Evolutionary conservation across 1,140 invertebrate genomes (phyloP).

Genomic region (Cepaea nemoralis): DNA sequence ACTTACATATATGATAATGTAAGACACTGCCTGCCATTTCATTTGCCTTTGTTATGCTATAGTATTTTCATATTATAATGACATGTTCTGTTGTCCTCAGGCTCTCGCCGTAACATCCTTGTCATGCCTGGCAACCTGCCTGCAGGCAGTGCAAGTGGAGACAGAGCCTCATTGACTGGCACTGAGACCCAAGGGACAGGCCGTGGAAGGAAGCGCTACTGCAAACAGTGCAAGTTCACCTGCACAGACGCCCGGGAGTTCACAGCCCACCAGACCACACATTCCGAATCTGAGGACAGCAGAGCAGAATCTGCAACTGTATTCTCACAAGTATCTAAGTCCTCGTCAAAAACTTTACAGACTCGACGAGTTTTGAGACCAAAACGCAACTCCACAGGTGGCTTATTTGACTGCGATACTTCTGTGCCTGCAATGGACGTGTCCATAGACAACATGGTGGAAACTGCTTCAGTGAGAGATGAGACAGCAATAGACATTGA

Average conservation of each 20-base stretch:
- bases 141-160: too few species aligned
- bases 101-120: too few species aligned
- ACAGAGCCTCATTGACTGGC: not conserved
- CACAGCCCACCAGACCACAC: constrained; percentile 60
- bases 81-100: not conserved
- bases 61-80: not conserved
- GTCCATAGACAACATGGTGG: not conserved
- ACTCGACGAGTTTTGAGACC: constrained; percentile 5
- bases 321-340: not conserved
- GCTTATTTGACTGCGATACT: not conserved
- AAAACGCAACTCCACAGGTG: not conserved
- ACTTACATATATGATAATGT: too few species aligned
- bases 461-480: not conserved
- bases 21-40: not conserved
- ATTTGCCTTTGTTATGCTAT: not conserved
- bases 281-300: constrained; percentile 44
- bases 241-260: constrained; percentile 63
- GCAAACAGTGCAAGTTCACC: constrained; percentile 63
- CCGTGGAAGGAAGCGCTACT: constrained; percentile 53
- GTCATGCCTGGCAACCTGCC: constrained; percentile 22
- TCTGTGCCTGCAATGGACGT: not conserved
- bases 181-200: not conserved
- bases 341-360: not conserved
- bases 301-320: not conserved
- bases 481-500: not conserved